Evolutionary conservation across 2,797 vertebrate species (phyloP).

Genomic region (Menidia menidia): DNA sequence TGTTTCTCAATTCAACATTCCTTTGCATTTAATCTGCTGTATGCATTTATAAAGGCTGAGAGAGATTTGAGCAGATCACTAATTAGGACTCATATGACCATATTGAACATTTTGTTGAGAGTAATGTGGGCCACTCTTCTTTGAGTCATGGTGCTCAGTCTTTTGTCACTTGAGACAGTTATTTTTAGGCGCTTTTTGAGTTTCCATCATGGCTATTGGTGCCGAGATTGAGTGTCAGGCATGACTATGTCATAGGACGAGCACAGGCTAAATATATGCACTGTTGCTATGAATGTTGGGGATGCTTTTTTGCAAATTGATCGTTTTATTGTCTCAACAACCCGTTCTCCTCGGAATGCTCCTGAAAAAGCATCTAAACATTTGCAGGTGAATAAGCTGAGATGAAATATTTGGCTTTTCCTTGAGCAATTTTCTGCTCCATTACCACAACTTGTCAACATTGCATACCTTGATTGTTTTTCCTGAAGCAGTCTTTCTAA

Average conservation of each 20-base stretch:
- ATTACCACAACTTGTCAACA: neutral
- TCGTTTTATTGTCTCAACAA: slow-evolving; percentile 44
- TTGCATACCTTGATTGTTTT: slow-evolving; percentile 1
- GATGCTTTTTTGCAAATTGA: slow-evolving; percentile 46
- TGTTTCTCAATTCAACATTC: slow-evolving; percentile 10
- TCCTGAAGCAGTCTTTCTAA: slow-evolving; percentile 23
- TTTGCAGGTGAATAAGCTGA: neutral
- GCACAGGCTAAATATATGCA: slow-evolving; percentile 81
- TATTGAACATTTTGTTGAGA: slow-evolving; percentile 51
- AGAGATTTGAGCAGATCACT: slow-evolving; percentile 2
- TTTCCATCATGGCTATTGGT: slow-evolving; percentile 78
- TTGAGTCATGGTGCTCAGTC: slow-evolving; percentile 70
- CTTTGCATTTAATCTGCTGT: neutral
- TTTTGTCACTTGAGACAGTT: slow-evolving; percentile 86
- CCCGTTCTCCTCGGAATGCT: slow-evolving; percentile 17
- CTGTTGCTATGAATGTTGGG: slow-evolving; percentile 82
- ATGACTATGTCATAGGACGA: slow-evolving; percentile 75
- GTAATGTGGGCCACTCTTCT: slow-evolving; percentile 72
- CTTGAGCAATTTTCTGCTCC: slow-evolving; percentile 7
- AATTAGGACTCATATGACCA: slow-evolving; percentile 16
- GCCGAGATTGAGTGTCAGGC: slow-evolving; percentile 81
- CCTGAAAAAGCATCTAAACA: slow-evolving; percentile 3
- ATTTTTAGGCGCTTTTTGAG: slow-evolving; percentile 84
- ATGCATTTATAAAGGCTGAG: neutral
- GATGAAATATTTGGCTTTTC: neutral